A percentile compares a stretch with the other conserved stretches of the same genome.
Evolutionary conservation across 2,888 invertebrate species (phyloP).

Genomic region (Lycophotia porphyrea): DNA sequence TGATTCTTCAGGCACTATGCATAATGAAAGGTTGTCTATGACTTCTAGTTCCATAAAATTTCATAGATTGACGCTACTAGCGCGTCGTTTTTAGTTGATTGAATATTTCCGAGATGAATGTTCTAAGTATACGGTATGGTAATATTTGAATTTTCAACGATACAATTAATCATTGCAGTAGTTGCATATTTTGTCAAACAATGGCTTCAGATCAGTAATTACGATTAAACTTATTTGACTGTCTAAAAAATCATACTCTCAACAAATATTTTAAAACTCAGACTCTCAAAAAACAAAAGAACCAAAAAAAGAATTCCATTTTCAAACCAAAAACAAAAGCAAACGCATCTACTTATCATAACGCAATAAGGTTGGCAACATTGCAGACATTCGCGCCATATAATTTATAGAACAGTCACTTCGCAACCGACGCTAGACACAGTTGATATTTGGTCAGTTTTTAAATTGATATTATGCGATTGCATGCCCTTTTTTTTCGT

Average conservation of each 20-base stretch:
- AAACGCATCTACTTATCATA: constrained; percentile 17
- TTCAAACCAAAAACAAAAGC: constrained; percentile 17
- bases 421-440: constrained; percentile 47
- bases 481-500: no score
- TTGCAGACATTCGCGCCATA: constrained; percentile 48
- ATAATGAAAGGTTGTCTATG: constrained; percentile 1
- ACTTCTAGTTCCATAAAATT: neutral
- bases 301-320: neutral
- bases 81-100: neutral
- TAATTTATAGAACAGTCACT: constrained; percentile 70
- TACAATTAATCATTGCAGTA: neutral
- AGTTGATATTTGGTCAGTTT: constrained; percentile 45
- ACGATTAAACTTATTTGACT: neutral
- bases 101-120: neutral
- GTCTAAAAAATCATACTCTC: neutral
- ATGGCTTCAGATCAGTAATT: neutral
- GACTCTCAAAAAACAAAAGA: neutral
- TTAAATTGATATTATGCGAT: constrained; percentile 46
- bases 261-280: neutral
- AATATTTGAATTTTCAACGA: neutral
- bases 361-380: constrained; percentile 67
- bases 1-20: neutral
- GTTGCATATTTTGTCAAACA: neutral
- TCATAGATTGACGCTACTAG: neutral
- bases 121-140: neutral